A percentile compares a stretch with the other conserved stretches of the same genome.
Evolutionary conservation across 2,797 vertebrate genomes (phyloP).

Genomic region (Pipistrellus pipistrellus): DNA sequence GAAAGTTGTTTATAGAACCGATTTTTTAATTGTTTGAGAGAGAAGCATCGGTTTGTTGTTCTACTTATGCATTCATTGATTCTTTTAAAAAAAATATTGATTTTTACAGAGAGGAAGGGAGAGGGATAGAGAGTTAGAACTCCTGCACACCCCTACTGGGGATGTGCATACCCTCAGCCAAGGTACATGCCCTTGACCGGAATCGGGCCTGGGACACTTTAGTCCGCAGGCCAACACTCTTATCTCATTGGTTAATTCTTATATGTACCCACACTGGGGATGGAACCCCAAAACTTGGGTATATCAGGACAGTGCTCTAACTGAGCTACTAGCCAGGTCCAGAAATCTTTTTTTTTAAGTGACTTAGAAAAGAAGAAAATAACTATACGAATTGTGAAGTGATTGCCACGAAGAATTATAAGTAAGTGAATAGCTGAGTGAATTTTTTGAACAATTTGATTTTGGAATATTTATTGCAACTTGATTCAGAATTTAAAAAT

Average conservation of each 20-base stretch:
- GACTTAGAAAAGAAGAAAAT: constrained; percentile 9
- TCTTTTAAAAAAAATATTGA: not conserved
- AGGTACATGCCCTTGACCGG: too few species aligned
- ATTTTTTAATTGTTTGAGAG: not conserved
- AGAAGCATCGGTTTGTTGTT: not conserved
- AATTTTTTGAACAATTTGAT: constrained; percentile 2
- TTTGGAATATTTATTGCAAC: constrained; percentile 39
- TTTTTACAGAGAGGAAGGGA: too few species aligned
- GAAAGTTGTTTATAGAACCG: constrained; percentile 19
- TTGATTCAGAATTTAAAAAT: not conserved
- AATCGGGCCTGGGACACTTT: too few species aligned
- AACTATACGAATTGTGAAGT: constrained; percentile 9
- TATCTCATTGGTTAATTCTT: too few species aligned
- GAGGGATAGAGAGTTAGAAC: too few species aligned
- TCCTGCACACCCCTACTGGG: too few species aligned
- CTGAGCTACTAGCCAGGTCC: too few species aligned
- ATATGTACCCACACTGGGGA: too few species aligned
- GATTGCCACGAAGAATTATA: constrained; percentile 18
- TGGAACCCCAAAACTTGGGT: too few species aligned
- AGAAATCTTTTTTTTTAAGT: not conserved
- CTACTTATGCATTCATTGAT: not conserved
- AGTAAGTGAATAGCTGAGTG: constrained; percentile 9
- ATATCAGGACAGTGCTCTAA: too few species aligned
- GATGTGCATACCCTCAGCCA: too few species aligned
- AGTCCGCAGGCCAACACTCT: too few species aligned